Evolutionary conservation across 2,888 invertebrate species (phyloP).

Genomic region (Thecocarcelia acutangulata): DNA sequence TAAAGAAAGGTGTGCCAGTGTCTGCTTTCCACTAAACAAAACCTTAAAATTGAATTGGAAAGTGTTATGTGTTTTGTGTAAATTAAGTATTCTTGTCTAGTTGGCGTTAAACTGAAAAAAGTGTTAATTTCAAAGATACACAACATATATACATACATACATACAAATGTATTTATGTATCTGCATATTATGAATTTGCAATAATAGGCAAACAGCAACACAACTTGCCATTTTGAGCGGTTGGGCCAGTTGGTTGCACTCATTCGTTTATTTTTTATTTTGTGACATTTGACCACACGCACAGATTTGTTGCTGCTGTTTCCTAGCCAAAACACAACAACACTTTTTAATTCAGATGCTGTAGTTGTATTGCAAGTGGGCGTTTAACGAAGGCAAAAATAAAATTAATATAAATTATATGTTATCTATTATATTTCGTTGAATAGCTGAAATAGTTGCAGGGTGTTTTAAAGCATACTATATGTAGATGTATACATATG

Average conservation of each 20-base stretch:
- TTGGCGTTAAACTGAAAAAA: constrained; percentile 62
- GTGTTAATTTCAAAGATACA: constrained; percentile 47
- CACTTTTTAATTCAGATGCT: constrained; percentile 28
- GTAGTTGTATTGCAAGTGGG: constrained; percentile 56
- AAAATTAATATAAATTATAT: constrained; percentile 17
- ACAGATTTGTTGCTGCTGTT: constrained; percentile 39
- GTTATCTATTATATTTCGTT: constrained; percentile 34
- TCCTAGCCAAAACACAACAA: constrained; percentile 10
- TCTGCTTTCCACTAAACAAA: constrained; percentile 59
- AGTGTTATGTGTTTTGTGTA: constrained; percentile 53
- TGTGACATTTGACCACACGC: constrained; percentile 57
- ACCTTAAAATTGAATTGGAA: constrained; percentile 66
- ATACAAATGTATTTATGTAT: not conserved
- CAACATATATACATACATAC: constrained; percentile 13
- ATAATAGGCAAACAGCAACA: constrained; percentile 38
- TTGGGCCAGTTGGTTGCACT: constrained; percentile 11
- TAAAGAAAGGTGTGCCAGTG: constrained; percentile 68
- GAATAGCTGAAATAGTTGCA: constrained; percentile 7
- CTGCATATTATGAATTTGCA: constrained; percentile 28
- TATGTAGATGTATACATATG: no score
- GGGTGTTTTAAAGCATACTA: constrained; percentile 16
- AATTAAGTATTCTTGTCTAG: constrained; percentile 67
- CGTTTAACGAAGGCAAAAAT: constrained; percentile 38
- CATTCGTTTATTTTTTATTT: not conserved
- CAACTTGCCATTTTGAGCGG: constrained; percentile 22